Conservation (phyloP, 2,113 vertebrate genomes). For the Lepisosteus osseus region DNA sequence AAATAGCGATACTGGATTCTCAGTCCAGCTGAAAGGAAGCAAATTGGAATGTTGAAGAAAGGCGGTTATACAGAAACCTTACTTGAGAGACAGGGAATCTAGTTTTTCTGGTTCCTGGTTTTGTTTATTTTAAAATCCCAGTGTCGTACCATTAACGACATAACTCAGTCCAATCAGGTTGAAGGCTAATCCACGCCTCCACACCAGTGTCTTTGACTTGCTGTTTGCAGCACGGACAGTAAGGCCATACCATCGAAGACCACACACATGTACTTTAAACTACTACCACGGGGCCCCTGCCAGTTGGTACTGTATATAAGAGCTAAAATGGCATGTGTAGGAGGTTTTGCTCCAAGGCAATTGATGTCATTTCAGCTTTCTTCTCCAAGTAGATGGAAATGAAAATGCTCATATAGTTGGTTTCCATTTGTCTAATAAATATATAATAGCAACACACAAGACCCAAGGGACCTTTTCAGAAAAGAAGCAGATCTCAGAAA, state of each 20-base stretch:
- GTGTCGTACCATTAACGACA: not conserved
- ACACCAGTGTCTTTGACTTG: not conserved
- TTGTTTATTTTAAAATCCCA: slow-evolving; percentile 3
- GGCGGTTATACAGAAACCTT: not conserved
- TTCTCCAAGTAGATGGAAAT: not conserved
- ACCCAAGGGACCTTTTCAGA: too few species aligned
- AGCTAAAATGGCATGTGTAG: not conserved
- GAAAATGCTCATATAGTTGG: not conserved
- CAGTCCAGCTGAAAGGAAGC: not conserved
- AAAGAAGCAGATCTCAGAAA: too few species aligned
- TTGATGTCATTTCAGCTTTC: not conserved
- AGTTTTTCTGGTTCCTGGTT: not conserved
- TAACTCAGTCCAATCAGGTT: not conserved
- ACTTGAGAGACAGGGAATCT: slow-evolving; percentile 4
- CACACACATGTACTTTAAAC: not conserved
- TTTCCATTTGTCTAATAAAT: not conserved
- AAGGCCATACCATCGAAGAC: not conserved
- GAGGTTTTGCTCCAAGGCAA: not conserved
- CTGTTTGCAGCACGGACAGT: not conserved
- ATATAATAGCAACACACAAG: not conserved
- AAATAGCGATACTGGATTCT: not conserved
- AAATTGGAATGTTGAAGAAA: not conserved
- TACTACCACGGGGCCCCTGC: not conserved
- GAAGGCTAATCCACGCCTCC: not conserved
- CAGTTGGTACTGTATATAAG: not conserved